phyloP scores from a whole-genome alignment of 2,113 vertebrate genomes.

The Herpetotheres cachinnans region DNA sequence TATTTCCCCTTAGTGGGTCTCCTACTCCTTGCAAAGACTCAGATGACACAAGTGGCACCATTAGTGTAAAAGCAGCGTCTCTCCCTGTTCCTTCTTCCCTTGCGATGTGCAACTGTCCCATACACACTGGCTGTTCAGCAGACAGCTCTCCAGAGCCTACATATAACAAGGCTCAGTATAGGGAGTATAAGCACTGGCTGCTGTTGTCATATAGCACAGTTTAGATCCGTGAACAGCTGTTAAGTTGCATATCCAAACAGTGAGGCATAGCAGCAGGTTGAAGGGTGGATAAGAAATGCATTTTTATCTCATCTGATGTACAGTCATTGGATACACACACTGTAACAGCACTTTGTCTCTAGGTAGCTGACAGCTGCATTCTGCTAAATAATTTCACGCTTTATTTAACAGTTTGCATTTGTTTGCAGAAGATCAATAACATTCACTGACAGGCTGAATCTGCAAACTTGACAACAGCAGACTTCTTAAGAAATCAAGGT shows the following conservation, averaged over 20 bases:
- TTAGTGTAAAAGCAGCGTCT: neutral
- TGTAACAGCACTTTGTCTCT: neutral
- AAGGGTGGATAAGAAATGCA: neutral
- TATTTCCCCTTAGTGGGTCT: neutral
- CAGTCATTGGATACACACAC: neutral
- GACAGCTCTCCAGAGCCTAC: neutral
- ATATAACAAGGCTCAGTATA: neutral
- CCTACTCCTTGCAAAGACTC: neutral
- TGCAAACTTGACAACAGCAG: neutral
- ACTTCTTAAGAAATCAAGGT: neutral
- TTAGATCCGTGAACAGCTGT: neutral
- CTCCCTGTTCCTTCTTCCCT: neutral
- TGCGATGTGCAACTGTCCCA: rapidly evolving
- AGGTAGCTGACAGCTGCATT: neutral
- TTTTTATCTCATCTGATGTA: neutral
- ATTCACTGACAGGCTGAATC: neutral
- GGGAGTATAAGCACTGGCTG: rapidly evolving
- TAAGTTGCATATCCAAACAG: neutral
- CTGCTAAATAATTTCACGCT: neutral
- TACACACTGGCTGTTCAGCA: rapidly evolving
- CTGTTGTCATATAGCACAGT: neutral
- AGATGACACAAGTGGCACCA: rapidly evolving
- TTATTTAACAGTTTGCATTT: constrained; percentile 8
- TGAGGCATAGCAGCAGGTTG: neutral
- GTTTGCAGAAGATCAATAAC: constrained; percentile 7